Conservation (phyloP, 37 sponge, comb jelly and placozoan species). For the Theonella swinhoei region DNA sequence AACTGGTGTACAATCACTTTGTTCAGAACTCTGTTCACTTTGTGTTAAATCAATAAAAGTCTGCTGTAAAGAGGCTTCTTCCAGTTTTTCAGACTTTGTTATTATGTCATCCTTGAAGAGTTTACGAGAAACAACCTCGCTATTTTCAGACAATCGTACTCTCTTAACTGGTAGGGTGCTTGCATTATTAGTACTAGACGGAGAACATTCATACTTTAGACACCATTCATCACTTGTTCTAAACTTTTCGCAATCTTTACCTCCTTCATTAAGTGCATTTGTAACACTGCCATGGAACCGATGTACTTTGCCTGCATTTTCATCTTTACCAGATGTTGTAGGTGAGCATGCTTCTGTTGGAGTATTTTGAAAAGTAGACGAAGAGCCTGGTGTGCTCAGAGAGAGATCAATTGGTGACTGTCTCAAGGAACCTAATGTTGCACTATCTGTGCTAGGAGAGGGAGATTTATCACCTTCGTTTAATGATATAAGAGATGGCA, state of each 20-base stretch:
- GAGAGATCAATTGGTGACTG: neutral
- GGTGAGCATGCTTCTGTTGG: no score
- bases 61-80: neutral
- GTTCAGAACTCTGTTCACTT: neutral
- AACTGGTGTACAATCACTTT: neutral
- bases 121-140: neutral
- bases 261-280: no score
- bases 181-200: neutral
- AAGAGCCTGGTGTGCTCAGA: no score
- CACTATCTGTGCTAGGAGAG: neutral
- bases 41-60: slow-evolving; percentile 8
- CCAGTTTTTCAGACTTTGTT: neutral
- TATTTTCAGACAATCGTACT: neutral
- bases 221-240: no score
- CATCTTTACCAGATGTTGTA: no score
- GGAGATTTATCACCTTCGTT: neutral
- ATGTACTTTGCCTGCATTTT: no score
- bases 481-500: neutral
- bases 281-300: no score
- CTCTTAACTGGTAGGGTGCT: neutral
- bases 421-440: neutral
- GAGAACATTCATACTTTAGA: no score
- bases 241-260: no score
- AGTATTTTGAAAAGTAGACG: no score
- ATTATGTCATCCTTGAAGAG: neutral